Evolutionary conservation across 2,888 invertebrate genomes (phyloP).

Genomic region (Prionchulus punctatus): DNA sequence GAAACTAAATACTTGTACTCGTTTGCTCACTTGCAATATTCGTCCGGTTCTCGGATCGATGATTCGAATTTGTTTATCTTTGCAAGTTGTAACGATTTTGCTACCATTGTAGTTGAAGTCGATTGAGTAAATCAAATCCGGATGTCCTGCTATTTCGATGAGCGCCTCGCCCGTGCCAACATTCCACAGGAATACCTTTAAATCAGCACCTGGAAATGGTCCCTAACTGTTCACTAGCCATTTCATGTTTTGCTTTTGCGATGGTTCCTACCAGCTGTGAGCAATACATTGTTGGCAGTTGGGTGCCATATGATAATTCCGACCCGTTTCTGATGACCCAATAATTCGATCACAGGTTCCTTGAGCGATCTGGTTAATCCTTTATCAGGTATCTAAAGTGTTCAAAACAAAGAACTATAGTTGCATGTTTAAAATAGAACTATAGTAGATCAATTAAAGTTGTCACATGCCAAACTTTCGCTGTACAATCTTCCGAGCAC

Average conservation of each 20-base stretch:
- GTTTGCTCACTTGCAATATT: conserved; percentile 21
- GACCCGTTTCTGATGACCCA: conserved; percentile 74
- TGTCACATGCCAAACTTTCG: conserved; percentile 35
- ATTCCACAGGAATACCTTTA: conserved; percentile 69
- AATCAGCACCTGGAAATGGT: conserved; percentile 43
- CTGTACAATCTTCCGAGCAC: conserved; percentile 83
- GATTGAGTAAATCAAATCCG: conserved; percentile 58
- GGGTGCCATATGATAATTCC: conserved; percentile 85
- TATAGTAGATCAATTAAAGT: not conserved
- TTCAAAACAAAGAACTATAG: too few species aligned
- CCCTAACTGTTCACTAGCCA: conserved; percentile 3
- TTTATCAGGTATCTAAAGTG: conserved; percentile 85
- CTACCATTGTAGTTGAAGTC: conserved; percentile 80
- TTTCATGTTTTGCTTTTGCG: conserved; percentile 11
- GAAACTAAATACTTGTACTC: too few species aligned
- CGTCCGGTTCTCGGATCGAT: conserved; percentile 67
- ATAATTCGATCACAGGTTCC: conserved; percentile 69
- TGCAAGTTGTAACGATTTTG: conserved; percentile 70
- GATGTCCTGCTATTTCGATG: conserved; percentile 67
- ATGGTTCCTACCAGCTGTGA: conserved; percentile 57
- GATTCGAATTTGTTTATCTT: conserved; percentile 74
- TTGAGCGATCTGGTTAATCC: conserved; percentile 59
- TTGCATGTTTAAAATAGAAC: too few species aligned
- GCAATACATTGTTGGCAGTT: conserved; percentile 70
- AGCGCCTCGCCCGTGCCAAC: conserved; percentile 69